Evolutionary conservation across 2,113 vertebrate species (phyloP).

Genomic region (Osmerus eperlanus): DNA sequence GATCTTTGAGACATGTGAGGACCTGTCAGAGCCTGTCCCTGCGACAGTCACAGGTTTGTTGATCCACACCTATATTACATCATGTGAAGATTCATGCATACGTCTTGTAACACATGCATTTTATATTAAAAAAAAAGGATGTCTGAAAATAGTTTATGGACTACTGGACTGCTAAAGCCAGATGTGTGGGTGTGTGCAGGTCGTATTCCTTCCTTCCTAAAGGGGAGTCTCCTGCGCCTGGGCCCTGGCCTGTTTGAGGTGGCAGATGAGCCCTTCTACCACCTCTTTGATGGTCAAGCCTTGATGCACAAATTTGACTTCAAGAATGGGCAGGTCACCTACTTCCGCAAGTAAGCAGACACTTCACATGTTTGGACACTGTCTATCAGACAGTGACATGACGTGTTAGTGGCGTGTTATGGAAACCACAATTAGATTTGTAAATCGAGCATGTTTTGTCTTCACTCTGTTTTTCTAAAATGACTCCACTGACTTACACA

Average conservation of each 20-base stretch:
- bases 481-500: background rate
- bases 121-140: background rate
- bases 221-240: slow-evolving; percentile 90
- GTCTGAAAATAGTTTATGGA: background rate
- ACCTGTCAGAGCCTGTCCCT: slow-evolving; percentile 84
- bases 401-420: no score
- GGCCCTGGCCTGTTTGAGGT: slow-evolving; percentile 95
- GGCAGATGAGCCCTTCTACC: slow-evolving; percentile 90
- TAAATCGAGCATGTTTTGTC: background rate
- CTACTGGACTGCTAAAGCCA: background rate
- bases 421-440: no score
- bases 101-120: background rate
- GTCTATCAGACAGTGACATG: no score
- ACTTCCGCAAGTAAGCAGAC: slow-evolving; percentile 80
- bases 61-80: slow-evolving; percentile 10
- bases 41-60: slow-evolving; percentile 85
- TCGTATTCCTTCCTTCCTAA: slow-evolving; percentile 86
- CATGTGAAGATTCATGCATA: background rate
- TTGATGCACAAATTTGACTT: slow-evolving; percentile 98
- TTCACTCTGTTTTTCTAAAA: background rate
- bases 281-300: slow-evolving; percentile 96
- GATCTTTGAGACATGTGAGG: slow-evolving; percentile 95
- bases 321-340: slow-evolving; percentile 92
- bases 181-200: slow-evolving; percentile 63
- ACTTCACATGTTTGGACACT: background rate